Base-by-base conservation (phyloP, 1,140 invertebrate species). In the Drosophila takahashii region DNA sequence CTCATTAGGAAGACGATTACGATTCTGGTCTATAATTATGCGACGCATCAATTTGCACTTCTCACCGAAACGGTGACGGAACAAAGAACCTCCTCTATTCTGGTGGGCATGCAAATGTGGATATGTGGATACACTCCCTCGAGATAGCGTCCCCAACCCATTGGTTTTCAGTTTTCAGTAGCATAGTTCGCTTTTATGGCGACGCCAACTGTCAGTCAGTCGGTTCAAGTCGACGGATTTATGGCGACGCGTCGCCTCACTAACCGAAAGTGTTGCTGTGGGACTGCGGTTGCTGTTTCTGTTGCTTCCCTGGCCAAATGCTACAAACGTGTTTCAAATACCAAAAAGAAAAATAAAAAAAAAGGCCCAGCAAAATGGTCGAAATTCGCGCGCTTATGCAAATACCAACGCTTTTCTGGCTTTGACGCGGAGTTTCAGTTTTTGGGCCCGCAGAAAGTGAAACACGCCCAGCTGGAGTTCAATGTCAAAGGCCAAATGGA, bases 321-420 rank as follows among this genome's bases (percentile, higher is more conserved):
- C 76, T 77, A 69, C 83, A 87, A 86, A 86, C 83, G 83, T 86
- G 83, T 86, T 83, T 86, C 79, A 86, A 83, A 86, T 86, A 79
- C 59, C 26, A 47, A 66, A 65, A 47, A 62, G 51, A 58, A 52
- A 61, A 48, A 58, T 53, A 13, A 34, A 16, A 37, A 51, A 61
- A 60, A 66, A 22, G 39, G 32, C 50, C 51, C 44, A 51, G 48
- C 22, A 18, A 62, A 65, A 70, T 77, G 74, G 41, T 61, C 34
- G 34, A 53, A 85, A 71, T 48, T 29, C 59, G 37, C 66, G 61
- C 72, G 73, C 81, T 79, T 85, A 80, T 77, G 81, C 80, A 85
- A 84, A 79, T 75, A 58, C 32, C 59, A 39, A 29, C 22, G 15
- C 41, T 48, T 27, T 36, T 64, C 62, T 48, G 59, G 15, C 42